Conservation (phyloP, 2,888 invertebrate genomes). For the Metacarcinus magister region DNA sequence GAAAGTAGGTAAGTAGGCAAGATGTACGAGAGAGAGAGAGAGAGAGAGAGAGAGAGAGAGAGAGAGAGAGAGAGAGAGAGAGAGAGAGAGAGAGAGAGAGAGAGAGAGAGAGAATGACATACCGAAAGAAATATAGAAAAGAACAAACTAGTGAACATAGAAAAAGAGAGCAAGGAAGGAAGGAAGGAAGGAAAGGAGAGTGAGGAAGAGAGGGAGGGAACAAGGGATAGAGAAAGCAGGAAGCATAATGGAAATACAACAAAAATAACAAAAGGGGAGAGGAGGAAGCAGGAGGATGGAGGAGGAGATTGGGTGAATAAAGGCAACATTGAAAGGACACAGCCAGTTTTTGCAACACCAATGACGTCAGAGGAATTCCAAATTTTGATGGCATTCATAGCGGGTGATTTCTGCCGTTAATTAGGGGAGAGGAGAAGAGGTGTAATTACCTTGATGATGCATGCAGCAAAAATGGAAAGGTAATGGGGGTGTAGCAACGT, state of each 20-base stretch:
- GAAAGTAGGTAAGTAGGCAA: conserved; percentile 4
- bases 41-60: conserved; percentile 29
- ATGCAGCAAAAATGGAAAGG: not conserved
- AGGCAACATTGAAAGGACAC: not conserved
- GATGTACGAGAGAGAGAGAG: conserved; percentile 7
- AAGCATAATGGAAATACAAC: not conserved
- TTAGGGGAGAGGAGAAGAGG: not conserved
- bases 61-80: not conserved
- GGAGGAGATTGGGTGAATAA: not conserved
- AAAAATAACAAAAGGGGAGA: conserved; percentile 1
- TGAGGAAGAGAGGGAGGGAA: not conserved
- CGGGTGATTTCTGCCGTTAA: not conserved
- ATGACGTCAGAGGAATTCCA: not conserved
- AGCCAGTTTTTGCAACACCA: not conserved
- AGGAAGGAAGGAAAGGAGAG: not conserved
- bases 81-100: not conserved
- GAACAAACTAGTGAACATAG: not conserved
- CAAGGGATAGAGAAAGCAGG: not conserved
- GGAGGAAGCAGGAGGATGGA: not conserved
- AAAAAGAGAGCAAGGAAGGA: not conserved
- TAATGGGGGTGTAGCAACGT: not conserved
- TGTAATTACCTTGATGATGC: not conserved
- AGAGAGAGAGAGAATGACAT: not conserved
- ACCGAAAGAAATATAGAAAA: not conserved
- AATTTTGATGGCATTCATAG: not conserved